phyloP scores from a whole-genome alignment of 2,797 vertebrate species.

The Phrynocephalus forsythii region DNA sequence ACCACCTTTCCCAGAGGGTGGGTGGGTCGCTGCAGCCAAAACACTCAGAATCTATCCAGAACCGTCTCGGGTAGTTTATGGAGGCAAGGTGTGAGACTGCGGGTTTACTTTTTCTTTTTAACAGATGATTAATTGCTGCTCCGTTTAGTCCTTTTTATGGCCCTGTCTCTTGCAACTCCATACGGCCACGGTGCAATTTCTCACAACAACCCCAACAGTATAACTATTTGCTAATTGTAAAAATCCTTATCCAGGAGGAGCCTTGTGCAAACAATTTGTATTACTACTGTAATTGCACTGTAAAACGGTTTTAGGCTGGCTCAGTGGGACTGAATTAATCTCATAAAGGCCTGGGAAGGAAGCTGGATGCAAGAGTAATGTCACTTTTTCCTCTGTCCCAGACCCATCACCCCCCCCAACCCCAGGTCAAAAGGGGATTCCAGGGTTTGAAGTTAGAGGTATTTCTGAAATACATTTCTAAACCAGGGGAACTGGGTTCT shows the following conservation, averaged over 20 bases:
- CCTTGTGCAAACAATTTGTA: slow-evolving; percentile 79
- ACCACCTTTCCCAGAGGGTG: slow-evolving; percentile 28
- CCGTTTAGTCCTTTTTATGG: slow-evolving; percentile 81
- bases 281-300: slow-evolving; percentile 75
- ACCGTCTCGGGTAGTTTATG: slow-evolving; percentile 57
- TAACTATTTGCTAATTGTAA: slow-evolving; percentile 79
- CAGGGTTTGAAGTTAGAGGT: background rate
- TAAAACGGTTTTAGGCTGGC: slow-evolving; percentile 72
- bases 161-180: slow-evolving; percentile 72
- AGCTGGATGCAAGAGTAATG: background rate
- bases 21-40: background rate
- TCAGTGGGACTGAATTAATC: slow-evolving; percentile 66
- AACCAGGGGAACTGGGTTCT: background rate
- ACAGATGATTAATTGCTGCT: slow-evolving; percentile 84
- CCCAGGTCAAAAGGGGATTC: background rate
- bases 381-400: background rate
- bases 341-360: slow-evolving; percentile 62
- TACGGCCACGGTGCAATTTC: slow-evolving; percentile 65
- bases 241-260: slow-evolving; percentile 79
- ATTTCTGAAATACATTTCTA: slow-evolving; percentile 20
- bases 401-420: background rate
- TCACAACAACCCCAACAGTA: slow-evolving; percentile 77
- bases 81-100: slow-evolving; percentile 33
- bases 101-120: slow-evolving; percentile 72
- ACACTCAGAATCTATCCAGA: background rate